These are phyloP conservation scores for Aurelia aurita complex sp. Pacific DNA, from an alignment of 30 jellyfish, hydroid and myxozoan species.

Conservation along the genomic window DNA sequence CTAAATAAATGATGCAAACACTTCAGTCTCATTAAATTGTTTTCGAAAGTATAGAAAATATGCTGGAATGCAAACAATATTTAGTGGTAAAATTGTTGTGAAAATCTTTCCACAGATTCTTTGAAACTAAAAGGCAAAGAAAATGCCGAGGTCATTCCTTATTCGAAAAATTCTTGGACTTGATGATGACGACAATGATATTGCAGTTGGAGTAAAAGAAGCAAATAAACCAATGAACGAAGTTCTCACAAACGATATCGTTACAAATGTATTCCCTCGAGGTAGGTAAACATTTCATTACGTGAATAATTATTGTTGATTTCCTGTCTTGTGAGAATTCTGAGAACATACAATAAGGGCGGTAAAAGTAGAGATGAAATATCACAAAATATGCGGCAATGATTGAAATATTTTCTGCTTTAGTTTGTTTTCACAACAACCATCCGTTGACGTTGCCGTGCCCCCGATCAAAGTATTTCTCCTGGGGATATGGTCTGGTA, in stretches of 20 bases:
- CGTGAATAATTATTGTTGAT: background rate
- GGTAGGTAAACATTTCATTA: background rate
- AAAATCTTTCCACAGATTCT: background rate
- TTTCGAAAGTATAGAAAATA: no score
- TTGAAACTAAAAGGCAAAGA: background rate
- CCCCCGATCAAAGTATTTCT: no score
- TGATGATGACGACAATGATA: constrained; percentile 58
- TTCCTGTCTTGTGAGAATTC: background rate
- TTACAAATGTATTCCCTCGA: background rate
- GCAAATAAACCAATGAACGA: constrained; percentile 1
- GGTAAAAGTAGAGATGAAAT: no score
- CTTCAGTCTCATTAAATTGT: no score
- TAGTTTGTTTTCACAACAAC: no score
- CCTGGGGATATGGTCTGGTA: no score
- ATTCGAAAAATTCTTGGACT: constrained; percentile 74
- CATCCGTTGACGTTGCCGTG: no score
- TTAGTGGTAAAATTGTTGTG: background rate
- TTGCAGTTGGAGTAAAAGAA: background rate
- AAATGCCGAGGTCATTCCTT: constrained; percentile 86
- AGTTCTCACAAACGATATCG: constrained; percentile 1
- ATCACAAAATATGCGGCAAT: no score
- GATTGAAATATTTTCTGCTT: no score
- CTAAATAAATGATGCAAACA: no score
- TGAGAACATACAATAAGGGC: no score
- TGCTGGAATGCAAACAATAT: no score